A percentile compares a stretch with the other conserved stretches of the same genome.
phyloP scores from a whole-genome alignment of 2,797 vertebrate species.

The Holocentrus rufus region DNA sequence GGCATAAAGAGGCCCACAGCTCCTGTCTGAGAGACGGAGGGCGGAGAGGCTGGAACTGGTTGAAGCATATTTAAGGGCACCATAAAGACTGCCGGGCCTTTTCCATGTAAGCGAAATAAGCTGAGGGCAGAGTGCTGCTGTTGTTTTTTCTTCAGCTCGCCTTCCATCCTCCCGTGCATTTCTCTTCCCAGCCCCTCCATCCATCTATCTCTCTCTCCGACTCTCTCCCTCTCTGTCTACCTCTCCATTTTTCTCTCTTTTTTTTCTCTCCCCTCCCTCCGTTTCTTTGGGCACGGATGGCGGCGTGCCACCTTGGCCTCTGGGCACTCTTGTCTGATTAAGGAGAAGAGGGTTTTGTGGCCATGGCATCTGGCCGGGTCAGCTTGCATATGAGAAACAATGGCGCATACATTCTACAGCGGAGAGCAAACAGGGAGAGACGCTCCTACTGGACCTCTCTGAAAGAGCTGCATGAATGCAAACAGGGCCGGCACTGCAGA shows the following conservation, averaged over 20 bases:
- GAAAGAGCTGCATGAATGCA: constrained; percentile 77
- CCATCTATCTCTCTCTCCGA: constrained; percentile 10
- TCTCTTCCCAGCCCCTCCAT: constrained; percentile 18
- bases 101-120: constrained; percentile 67
- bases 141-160: constrained; percentile 45
- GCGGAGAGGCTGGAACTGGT: constrained; percentile 60
- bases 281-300: constrained; percentile 67
- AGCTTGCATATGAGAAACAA: constrained; percentile 74
- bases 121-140: constrained; percentile 40
- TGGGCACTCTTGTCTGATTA: constrained; percentile 80
- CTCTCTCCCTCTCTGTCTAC: background rate
- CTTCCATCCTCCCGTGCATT: constrained; percentile 36
- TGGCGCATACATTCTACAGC: constrained; percentile 69
- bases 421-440: constrained; percentile 78
- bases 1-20: constrained; percentile 70
- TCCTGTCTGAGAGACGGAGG: constrained; percentile 51
- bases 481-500: constrained; percentile 66
- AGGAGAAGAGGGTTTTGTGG: constrained; percentile 80
- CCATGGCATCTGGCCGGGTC: constrained; percentile 79
- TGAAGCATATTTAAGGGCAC: constrained; percentile 70
- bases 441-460: constrained; percentile 68
- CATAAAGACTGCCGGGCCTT: constrained; percentile 63
- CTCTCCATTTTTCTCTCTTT: background rate
- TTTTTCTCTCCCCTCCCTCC: background rate
- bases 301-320: constrained; percentile 80